A percentile compares a stretch with the other conserved stretches of the same genome.
Evolutionary conservation across 2,113 vertebrate genomes (phyloP).

Genomic region (Callipepla squamata): DNA sequence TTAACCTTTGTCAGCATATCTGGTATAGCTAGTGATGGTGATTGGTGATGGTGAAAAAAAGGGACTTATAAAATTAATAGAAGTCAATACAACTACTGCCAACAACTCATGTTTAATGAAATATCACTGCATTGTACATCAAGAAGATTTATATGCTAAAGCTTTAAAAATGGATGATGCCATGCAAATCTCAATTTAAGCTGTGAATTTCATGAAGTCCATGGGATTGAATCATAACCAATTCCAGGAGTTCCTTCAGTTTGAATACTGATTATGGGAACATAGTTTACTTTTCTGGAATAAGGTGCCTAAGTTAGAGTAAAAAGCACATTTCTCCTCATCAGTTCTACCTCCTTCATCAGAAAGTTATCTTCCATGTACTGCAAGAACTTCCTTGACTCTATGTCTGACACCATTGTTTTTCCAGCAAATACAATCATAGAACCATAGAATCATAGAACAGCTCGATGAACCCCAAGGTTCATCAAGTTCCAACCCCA

Average conservation of each 20-base stretch:
- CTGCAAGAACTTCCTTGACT: too few species aligned
- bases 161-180: neutral
- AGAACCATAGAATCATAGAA: too few species aligned
- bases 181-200: neutral
- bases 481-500: too few species aligned
- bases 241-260: neutral
- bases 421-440: too few species aligned
- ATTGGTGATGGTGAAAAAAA: neutral
- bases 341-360: too few species aligned
- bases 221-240: neutral
- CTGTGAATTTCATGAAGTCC: neutral
- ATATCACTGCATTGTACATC: neutral
- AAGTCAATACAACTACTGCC: neutral
- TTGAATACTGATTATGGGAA: neutral
- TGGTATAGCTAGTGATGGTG: neutral
- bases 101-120: neutral
- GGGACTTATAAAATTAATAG: neutral
- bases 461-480: too few species aligned
- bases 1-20: neutral
- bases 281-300: neutral
- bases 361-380: too few species aligned
- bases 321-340: neutral
- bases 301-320: neutral
- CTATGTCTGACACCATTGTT: too few species aligned
- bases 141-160: neutral